These are phyloP conservation scores for Drosophila orosa DNA, from an alignment of 1,140 invertebrate species.

Conservation along the genomic window DNA sequence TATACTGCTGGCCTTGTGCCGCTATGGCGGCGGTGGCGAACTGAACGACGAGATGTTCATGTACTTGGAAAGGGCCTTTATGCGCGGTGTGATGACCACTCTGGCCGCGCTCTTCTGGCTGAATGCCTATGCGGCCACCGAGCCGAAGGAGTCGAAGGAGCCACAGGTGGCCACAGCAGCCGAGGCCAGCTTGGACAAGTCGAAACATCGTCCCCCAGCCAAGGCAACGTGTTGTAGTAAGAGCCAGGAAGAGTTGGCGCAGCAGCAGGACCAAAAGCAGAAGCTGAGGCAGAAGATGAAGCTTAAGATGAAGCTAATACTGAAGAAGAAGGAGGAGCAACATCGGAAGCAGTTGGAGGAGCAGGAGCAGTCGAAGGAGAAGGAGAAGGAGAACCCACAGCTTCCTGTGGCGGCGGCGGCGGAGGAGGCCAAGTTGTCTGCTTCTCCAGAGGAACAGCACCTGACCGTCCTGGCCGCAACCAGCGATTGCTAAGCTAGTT, in stretches of 20 bases:
- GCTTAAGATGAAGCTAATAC: not conserved
- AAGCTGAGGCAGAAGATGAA: not conserved
- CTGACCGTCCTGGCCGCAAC: not conserved
- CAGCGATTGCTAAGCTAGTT: conserved; percentile 25
- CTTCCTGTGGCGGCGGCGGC: not conserved
- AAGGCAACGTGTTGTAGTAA: not conserved
- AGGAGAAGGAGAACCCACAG: not conserved
- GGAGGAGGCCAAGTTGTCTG: not conserved
- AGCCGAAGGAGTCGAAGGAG: not conserved
- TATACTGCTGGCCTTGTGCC: not conserved
- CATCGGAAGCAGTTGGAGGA: not conserved
- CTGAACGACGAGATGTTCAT: not conserved
- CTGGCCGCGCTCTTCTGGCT: conserved; percentile 34
- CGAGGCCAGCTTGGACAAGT: not conserved
- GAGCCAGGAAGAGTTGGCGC: not conserved
- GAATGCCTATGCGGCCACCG: conserved; percentile 41
- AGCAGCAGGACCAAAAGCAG: not conserved
- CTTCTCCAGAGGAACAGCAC: not conserved
- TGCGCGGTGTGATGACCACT: conserved; percentile 31
- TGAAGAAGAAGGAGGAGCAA: not conserved
- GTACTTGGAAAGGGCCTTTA: conserved; percentile 19
- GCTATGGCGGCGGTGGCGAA: not conserved
- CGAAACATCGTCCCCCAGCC: not conserved
- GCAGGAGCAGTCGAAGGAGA: not conserved
- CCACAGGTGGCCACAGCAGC: not conserved